These are phyloP conservation scores for Listrodromus nycthemerus DNA, from an alignment of 2,888 invertebrate genomes.

Conservation along the genomic window DNA sequence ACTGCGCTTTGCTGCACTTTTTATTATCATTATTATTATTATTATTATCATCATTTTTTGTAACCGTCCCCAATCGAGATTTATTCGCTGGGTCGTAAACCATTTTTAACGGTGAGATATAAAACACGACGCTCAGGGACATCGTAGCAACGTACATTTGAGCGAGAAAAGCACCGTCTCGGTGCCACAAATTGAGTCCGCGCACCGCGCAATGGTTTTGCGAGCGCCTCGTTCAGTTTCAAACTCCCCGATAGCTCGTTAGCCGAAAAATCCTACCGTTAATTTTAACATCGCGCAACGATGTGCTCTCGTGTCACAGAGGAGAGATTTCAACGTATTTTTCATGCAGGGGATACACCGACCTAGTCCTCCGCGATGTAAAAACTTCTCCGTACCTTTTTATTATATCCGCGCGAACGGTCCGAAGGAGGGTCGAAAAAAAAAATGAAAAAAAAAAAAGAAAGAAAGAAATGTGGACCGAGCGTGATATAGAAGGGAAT, in stretches of 20 bases:
- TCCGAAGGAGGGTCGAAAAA: constrained; percentile 50
- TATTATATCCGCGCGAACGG: constrained; percentile 60
- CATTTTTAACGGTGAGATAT: constrained; percentile 49
- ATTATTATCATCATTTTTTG: too few species aligned
- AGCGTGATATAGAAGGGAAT: constrained; percentile 12
- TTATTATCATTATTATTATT: not conserved
- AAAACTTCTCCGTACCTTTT: constrained; percentile 65
- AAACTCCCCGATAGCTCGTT: not conserved
- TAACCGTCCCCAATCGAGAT: constrained; percentile 60
- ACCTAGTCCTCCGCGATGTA: constrained; percentile 62
- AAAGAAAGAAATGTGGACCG: constrained; percentile 24
- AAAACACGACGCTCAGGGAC: not conserved
- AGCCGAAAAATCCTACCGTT: not conserved
- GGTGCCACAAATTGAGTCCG: not conserved
- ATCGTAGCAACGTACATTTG: not conserved
- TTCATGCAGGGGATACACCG: constrained; percentile 63
- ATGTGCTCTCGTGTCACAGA: not conserved
- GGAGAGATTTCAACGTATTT: constrained; percentile 56
- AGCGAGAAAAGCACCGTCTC: not conserved
- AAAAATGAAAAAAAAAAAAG: constrained; percentile 16
- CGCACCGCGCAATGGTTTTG: not conserved
- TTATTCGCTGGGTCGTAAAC: constrained; percentile 52
- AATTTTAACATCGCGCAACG: not conserved
- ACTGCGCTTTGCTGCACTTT: not conserved
- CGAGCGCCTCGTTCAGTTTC: not conserved